Conservation (phyloP, 2,113 vertebrate species). For the Ceyx cyanopectus region DNA sequence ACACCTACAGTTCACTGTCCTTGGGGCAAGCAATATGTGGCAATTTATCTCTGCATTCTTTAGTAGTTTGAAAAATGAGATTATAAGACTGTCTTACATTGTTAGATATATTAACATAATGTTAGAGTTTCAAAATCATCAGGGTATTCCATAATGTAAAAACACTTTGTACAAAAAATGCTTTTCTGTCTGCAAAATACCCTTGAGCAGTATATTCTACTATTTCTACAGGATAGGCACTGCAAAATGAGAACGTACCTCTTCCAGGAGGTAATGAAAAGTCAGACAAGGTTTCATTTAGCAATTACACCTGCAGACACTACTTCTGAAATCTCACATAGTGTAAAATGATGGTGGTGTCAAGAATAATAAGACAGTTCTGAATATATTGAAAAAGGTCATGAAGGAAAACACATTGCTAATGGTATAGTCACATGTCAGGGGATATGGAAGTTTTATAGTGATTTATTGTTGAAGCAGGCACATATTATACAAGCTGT, state of each 20-base stretch:
- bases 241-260: neutral
- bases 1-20: neutral
- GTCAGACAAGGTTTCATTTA: constrained; percentile 16
- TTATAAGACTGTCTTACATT: neutral
- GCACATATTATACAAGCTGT: neutral
- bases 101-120: neutral
- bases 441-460: neutral
- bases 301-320: neutral
- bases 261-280: neutral
- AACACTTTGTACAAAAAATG: neutral
- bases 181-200: neutral
- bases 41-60: neutral
- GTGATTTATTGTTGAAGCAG: constrained; percentile 11
- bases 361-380: neutral
- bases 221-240: neutral
- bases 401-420: neutral
- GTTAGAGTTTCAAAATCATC: neutral
- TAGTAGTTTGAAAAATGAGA: neutral
- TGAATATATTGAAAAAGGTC: neutral
- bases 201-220: neutral
- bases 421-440: neutral
- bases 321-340: neutral
- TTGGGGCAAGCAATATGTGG: neutral
- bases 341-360: neutral
- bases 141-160: constrained; percentile 1